These are phyloP conservation scores for Caenorhabditis sulstoni DNA, from an alignment of 2,888 invertebrate genomes.

Conservation along the genomic window DNA sequence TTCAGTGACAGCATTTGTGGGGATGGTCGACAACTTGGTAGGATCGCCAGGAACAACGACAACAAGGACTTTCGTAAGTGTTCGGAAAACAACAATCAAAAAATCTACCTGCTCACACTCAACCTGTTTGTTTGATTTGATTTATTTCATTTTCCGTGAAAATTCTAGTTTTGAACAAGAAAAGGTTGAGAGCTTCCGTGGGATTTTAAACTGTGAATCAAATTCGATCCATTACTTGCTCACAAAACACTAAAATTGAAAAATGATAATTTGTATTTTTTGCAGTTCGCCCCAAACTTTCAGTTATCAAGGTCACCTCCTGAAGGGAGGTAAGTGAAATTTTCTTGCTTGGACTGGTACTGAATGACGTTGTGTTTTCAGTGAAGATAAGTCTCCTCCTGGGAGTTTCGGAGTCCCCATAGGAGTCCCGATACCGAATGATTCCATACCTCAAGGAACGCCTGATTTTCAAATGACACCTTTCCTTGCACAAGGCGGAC, in stretches of 20 bases:
- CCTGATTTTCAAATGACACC: slow-evolving; percentile 69
- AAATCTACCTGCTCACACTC: no score
- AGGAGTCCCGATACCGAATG: slow-evolving; percentile 38
- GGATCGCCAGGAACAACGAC: slow-evolving; percentile 83
- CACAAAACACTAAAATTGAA: no score
- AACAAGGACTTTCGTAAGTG: slow-evolving; percentile 44
- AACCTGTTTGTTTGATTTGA: no score
- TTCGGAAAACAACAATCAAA: not conserved
- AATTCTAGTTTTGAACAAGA: no score
- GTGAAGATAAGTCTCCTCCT: slow-evolving; percentile 35
- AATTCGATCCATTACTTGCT: no score
- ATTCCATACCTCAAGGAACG: slow-evolving; percentile 50
- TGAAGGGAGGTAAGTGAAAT: slow-evolving; percentile 35
- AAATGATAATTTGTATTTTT: not conserved
- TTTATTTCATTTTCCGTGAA: no score
- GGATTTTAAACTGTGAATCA: no score
- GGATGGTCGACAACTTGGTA: slow-evolving; percentile 98
- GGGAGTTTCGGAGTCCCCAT: slow-evolving; percentile 50
- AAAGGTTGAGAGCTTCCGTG: no score
- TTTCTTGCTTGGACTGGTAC: not conserved
- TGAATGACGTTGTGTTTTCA: slow-evolving; percentile 8
- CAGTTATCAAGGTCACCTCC: slow-evolving; percentile 43
- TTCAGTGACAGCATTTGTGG: slow-evolving; percentile 89
- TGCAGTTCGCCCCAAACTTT: slow-evolving; percentile 33
- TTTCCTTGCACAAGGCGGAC: slow-evolving; percentile 65